phyloP scores from a whole-genome alignment of 2,113 vertebrate species.

The Ivindomyrus marchei region DNA sequence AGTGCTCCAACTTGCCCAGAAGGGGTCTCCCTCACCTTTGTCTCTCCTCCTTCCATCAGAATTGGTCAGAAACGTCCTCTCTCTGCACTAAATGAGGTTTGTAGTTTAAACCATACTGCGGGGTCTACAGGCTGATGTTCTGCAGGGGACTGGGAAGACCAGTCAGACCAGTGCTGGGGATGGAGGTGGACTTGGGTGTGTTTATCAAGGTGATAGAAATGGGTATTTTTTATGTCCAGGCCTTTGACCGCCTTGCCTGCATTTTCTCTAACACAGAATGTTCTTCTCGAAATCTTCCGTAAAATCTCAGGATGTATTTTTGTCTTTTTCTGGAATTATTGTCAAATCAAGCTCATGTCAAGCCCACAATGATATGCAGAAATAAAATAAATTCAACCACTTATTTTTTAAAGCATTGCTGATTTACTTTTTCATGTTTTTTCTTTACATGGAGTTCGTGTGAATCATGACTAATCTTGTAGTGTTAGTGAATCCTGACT shows the following conservation, averaged over 20 bases:
- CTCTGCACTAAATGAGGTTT: constrained; percentile 53
- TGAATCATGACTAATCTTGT: neutral
- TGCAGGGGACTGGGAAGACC: constrained; percentile 25
- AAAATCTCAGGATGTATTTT: neutral
- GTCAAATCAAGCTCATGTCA: neutral
- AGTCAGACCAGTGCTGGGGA: neutral
- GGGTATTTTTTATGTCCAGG: neutral
- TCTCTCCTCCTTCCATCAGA: neutral
- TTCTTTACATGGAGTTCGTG: neutral
- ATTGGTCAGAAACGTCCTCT: constrained; percentile 21
- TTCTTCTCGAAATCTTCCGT: neutral
- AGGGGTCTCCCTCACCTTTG: neutral
- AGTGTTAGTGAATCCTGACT: neutral
- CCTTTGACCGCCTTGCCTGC: neutral
- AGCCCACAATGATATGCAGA: neutral
- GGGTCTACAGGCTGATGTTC: constrained; percentile 47
- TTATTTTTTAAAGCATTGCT: neutral
- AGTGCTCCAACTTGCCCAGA: neutral
- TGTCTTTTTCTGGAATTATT: neutral
- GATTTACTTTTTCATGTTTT: neutral
- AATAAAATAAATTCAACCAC: neutral
- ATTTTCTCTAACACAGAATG: neutral
- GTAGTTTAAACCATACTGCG: constrained; percentile 48
- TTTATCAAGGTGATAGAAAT: neutral
- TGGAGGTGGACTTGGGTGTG: neutral